Evolutionary conservation across 2,888 invertebrate species (phyloP), one percentile per base, ranked within the genome.

Genomic region (Chironomus riparius): DNA sequence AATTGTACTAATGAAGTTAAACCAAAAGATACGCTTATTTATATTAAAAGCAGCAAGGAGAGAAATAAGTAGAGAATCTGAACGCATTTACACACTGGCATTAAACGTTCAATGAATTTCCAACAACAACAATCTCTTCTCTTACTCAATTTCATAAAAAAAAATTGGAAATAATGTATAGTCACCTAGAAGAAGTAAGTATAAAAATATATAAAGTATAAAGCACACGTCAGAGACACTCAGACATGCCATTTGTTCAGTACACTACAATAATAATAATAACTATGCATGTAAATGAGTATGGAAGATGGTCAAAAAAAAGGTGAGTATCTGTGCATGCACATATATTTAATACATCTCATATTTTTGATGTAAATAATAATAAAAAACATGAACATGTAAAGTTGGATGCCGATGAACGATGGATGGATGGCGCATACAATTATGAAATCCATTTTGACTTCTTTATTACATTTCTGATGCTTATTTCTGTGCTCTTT

Each of bases 61-160:
- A 38, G 68, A 22, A 38, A 13, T 18, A 68, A 10, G 13, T 12
- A 38, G 38, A 68, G 18, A 68, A 71, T 71, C 21, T 50, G 71
- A 71, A 50, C 71, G 70, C 70, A 22, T 47, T 70, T 70, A 70
- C 48, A 71, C 71, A 56, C 28, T 71, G 50, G 56, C 71, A 71
- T 50, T 50, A 56, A 22, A 56, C 50, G 50, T 28, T 71, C 71
- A 50, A 48, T 68, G 38, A 68, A 68, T 68, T n/a, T 38, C 68
- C 71, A 71, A 56, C 71, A 50, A 71, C 48, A 71, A 71, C n/a
- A 13, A 47, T 13, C 47, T 22, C 22, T 71, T 48, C 71, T 71
- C 56, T 71, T 71, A 18, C 71, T 71, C 71, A 71, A 71, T 71
- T 71, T 71, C 56, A 56, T 70, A 70, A 15, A n/a, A n/a, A n/a